Evolutionary conservation across 2,113 vertebrate species (phyloP).

Genomic region (Salminus brasiliensis): DNA sequence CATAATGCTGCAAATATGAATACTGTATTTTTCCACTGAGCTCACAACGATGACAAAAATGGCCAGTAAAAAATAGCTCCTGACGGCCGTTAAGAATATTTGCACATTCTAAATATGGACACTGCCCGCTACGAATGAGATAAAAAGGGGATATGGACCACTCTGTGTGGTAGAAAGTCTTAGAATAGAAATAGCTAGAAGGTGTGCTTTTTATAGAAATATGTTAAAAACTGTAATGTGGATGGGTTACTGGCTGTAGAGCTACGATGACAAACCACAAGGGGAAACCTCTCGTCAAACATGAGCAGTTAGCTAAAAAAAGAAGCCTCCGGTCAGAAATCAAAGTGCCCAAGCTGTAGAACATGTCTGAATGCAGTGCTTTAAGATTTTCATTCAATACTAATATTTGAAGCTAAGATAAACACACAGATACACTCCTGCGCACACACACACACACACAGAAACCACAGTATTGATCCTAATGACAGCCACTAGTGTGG

Average conservation of each 20-base stretch:
- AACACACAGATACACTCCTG: neutral
- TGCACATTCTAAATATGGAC: neutral
- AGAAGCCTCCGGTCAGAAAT: neutral
- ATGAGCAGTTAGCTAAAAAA: neutral
- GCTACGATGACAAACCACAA: conserved; percentile 11
- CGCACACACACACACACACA: neutral
- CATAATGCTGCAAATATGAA: too few species aligned
- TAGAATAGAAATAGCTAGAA: neutral
- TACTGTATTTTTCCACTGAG: neutral
- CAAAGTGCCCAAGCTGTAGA: neutral
- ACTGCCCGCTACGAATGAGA: neutral
- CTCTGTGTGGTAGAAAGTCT: neutral
- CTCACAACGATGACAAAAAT: neutral
- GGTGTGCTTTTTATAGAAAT: conserved; percentile 8
- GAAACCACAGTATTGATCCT: neutral
- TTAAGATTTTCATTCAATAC: neutral
- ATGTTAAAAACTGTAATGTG: conserved; percentile 14
- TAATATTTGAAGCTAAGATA: neutral
- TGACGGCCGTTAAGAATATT: neutral
- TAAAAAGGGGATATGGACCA: neutral
- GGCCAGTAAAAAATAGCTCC: neutral
- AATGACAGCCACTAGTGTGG: neutral
- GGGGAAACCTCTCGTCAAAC: neutral
- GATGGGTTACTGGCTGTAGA: conserved; percentile 7
- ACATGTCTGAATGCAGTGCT: too few species aligned